Percentiles rank a stretch among this genome's conserved stretches.
Evolutionary conservation across 2,888 invertebrate species (phyloP).

Genomic region (Zele albiditarsus): DNA sequence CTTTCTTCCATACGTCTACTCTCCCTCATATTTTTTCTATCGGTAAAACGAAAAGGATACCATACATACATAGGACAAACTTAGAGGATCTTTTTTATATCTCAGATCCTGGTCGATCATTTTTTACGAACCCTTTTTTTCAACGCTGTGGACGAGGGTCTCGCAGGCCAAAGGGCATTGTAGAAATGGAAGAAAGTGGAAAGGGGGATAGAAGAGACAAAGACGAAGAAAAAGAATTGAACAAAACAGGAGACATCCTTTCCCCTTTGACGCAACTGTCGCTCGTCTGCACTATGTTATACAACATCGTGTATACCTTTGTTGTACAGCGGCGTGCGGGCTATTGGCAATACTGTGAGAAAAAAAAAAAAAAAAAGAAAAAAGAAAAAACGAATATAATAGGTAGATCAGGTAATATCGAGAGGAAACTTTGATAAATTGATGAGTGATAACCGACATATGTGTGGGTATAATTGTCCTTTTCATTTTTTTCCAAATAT

Average conservation of each 20-base stretch:
- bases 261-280: conserved; percentile 67
- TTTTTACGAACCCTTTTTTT: conserved; percentile 71
- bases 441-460: background rate
- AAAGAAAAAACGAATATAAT: background rate
- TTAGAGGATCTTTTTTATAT: conserved; percentile 65
- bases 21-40: conserved; percentile 10
- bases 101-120: conserved; percentile 69
- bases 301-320: background rate
- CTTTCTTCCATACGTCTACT: background rate
- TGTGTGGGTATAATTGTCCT: background rate
- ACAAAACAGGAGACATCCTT: conserved; percentile 47
- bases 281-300: conserved; percentile 44
- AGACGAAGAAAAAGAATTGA: conserved; percentile 32
- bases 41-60: conserved; percentile 63
- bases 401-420: too few species aligned
- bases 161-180: background rate
- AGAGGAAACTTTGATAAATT: background rate
- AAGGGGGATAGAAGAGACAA: conserved; percentile 30
- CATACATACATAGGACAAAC: conserved; percentile 46
- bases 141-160: conserved; percentile 51
- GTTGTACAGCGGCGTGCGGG: background rate
- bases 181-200: conserved; percentile 28
- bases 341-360: conserved; percentile 34
- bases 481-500: background rate
- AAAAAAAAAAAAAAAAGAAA: conserved; percentile 23